phyloP scores from a whole-genome alignment of 2,888 invertebrate species.

The Chydorus sphaericus region DNA sequence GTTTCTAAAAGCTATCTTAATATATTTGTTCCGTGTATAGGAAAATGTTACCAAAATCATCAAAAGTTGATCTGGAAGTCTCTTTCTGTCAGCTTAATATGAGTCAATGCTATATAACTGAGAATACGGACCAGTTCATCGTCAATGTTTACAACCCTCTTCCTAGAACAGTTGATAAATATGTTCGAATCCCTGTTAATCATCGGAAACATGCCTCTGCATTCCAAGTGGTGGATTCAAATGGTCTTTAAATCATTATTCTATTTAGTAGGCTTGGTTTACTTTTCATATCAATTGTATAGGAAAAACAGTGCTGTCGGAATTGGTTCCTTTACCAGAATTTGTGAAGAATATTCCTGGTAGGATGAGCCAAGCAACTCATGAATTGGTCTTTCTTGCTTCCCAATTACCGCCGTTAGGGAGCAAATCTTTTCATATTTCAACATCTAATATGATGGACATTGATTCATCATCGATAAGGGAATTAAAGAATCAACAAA shows the following conservation, averaged over 20 bases:
- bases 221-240: conserved; percentile 46
- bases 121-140: conserved; percentile 36
- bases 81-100: conserved; percentile 45
- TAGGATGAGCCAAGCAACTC: conserved; percentile 42
- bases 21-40: no score
- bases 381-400: conserved; percentile 42
- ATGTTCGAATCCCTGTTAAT: conserved; percentile 38
- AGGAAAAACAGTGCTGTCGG: conserved; percentile 20
- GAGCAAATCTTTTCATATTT: conserved; percentile 45
- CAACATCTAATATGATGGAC: conserved; percentile 8
- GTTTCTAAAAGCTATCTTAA: no score
- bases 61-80: no score
- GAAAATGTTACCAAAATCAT: no score
- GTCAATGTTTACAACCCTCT: conserved; percentile 48
- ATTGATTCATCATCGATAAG: background rate
- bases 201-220: no score
- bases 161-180: conserved; percentile 34
- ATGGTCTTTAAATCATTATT: conserved; percentile 34
- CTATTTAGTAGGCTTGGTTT: background rate
- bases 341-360: conserved; percentile 43
- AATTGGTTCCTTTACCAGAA: conserved; percentile 43
- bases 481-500: background rate
- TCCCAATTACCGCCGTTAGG: conserved; percentile 44
- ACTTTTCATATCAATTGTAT: conserved; percentile 20
- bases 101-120: conserved; percentile 40